These are phyloP conservation scores for Andrena trimmerana DNA, from an alignment of 2,888 invertebrate species.

Conservation along the genomic window DNA sequence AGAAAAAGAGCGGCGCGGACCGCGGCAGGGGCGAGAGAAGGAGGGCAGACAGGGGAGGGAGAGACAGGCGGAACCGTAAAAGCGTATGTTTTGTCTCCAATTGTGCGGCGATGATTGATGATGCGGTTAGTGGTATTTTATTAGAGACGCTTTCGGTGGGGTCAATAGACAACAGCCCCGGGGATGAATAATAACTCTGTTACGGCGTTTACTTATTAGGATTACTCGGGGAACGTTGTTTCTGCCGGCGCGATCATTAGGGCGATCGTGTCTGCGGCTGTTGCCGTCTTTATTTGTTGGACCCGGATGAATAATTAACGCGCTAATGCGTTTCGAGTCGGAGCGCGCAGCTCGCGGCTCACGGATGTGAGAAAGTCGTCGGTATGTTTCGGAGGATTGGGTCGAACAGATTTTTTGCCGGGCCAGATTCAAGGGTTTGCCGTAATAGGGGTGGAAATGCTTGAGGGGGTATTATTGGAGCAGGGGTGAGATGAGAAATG, in stretches of 20 bases:
- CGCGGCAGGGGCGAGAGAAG: neutral
- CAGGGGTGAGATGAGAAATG: slow-evolving; percentile 7
- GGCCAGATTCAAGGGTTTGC: neutral
- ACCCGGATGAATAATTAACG: slow-evolving; percentile 52
- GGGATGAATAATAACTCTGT: slow-evolving; percentile 78
- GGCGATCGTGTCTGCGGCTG: slow-evolving; percentile 27
- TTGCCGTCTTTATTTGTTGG: slow-evolving; percentile 57
- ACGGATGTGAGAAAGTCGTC: slow-evolving; percentile 28
- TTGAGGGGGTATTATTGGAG: neutral
- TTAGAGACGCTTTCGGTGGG: slow-evolving; percentile 78
- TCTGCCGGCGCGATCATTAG: slow-evolving; percentile 61
- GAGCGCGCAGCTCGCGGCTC: neutral
- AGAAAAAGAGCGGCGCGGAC: neutral
- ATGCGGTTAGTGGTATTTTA: slow-evolving; percentile 80
- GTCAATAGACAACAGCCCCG: slow-evolving; percentile 74
- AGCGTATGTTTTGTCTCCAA: slow-evolving; percentile 77
- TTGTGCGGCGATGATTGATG: slow-evolving; percentile 78
- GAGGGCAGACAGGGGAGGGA: slow-evolving; percentile 2
- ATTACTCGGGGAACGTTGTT: slow-evolving; percentile 68
- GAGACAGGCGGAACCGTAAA: slow-evolving; percentile 56
- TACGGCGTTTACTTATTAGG: slow-evolving; percentile 74
- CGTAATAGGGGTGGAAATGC: neutral
- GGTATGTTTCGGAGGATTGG: neutral
- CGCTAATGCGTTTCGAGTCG: slow-evolving; percentile 27
- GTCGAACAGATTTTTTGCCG: neutral